Conservation (phyloP, 2,113 vertebrate species). For the Cariama cristata region DNA sequence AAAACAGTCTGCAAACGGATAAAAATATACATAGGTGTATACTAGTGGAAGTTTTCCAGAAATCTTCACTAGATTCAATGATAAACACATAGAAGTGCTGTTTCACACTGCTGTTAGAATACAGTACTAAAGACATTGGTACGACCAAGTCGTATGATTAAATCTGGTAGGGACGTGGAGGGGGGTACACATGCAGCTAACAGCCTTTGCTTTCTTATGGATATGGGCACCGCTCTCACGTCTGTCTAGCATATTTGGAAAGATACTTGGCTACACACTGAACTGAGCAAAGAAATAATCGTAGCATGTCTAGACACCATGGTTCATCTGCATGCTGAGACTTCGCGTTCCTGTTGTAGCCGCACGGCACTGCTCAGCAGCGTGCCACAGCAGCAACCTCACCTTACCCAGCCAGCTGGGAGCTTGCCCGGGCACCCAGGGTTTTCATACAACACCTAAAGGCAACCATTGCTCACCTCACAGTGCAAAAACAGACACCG, state of each 20-base stretch:
- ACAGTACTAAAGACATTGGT: fast-evolving
- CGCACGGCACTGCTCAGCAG: background rate
- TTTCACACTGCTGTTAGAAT: background rate
- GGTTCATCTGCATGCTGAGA: background rate
- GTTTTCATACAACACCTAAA: background rate
- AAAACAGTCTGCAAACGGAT: background rate
- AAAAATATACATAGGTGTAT: background rate
- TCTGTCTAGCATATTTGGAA: background rate
- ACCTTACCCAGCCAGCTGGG: background rate
- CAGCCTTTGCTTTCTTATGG: fast-evolving
- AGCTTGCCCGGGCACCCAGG: background rate
- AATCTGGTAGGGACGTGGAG: fast-evolving
- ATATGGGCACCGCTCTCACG: background rate
- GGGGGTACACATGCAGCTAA: background rate
- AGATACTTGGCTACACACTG: background rate
- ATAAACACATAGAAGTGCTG: background rate
- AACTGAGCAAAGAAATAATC: background rate
- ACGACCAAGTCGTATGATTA: fast-evolving
- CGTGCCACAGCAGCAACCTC: background rate
- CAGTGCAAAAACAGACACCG: background rate
- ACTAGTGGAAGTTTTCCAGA: background rate
- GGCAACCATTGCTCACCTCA: fast-evolving
- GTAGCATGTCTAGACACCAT: background rate
- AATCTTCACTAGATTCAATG: background rate
- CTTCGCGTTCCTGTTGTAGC: background rate